Conservation (phyloP, 2,113 vertebrate genomes). For the Ageneiosus marmoratus region DNA sequence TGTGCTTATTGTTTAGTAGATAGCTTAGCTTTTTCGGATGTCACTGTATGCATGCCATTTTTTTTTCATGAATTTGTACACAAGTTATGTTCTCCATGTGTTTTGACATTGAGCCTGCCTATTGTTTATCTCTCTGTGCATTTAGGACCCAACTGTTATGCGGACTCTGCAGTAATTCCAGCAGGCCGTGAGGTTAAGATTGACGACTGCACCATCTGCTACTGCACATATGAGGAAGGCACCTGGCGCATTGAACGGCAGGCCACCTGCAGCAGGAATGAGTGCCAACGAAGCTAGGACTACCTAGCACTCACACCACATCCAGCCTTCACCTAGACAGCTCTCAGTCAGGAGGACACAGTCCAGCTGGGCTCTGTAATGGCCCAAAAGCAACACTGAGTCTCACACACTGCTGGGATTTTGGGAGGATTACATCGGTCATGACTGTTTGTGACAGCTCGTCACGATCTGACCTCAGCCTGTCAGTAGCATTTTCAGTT, state of each 20-base stretch:
- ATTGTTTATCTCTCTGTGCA: slow-evolving; percentile 44
- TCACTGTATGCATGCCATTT: not conserved
- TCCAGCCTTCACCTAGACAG: slow-evolving; percentile 61
- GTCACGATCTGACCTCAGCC: slow-evolving; percentile 51
- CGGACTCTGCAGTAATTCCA: slow-evolving; percentile 91
- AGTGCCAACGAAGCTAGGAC: slow-evolving; percentile 87
- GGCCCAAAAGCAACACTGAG: slow-evolving; percentile 24
- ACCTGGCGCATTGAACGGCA: slow-evolving; percentile 95
- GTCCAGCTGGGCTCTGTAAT: slow-evolving; percentile 34
- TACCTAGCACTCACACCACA: slow-evolving; percentile 43
- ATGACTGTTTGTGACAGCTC: slow-evolving; percentile 45
- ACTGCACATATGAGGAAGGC: slow-evolving; percentile 96
- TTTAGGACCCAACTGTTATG: slow-evolving; percentile 95
- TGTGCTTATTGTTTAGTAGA: not conserved
- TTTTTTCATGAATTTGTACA: not conserved
- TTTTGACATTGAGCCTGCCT: not conserved
- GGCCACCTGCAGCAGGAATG: slow-evolving; percentile 94
- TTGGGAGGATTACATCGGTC: slow-evolving; percentile 29
- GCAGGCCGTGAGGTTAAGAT: slow-evolving; percentile 95
- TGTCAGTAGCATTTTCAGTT: slow-evolving; percentile 42
- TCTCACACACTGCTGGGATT: slow-evolving; percentile 42
- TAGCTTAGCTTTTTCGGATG: not conserved
- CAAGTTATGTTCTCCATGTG: not conserved
- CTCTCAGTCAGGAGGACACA: slow-evolving; percentile 58
- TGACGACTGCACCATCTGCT: slow-evolving; percentile 94